phyloP scores from a whole-genome alignment of 1,140 invertebrate genomes.

The Heterodera carotae region DNA sequence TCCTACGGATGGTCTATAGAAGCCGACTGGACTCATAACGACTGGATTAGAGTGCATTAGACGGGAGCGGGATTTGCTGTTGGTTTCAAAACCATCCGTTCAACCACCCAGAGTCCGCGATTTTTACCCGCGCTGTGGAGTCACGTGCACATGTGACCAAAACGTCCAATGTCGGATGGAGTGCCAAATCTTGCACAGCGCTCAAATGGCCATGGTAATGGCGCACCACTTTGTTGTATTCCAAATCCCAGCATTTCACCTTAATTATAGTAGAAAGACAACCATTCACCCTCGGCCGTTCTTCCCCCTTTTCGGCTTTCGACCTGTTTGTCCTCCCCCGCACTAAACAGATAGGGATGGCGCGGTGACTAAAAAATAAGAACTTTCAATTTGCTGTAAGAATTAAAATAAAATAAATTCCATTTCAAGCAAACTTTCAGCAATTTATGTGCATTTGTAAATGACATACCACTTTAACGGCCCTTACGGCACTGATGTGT shows the following conservation, averaged over 20 bases:
- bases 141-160: constrained; percentile 90
- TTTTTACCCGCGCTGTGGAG: constrained; percentile 81
- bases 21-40: too few species aligned
- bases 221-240: constrained; percentile 97
- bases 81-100: too few species aligned
- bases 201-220: constrained; percentile 99
- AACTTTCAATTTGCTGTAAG: too few species aligned
- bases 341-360: constrained; percentile 97
- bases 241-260: constrained; percentile 99
- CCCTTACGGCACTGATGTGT: constrained; percentile 94
- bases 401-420: too few species aligned
- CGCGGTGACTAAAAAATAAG: constrained; percentile 71
- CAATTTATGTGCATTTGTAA: background rate
- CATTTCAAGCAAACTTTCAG: too few species aligned
- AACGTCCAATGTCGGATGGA: constrained; percentile 95
- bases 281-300: background rate
- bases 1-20: too few species aligned
- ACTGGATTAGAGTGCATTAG: too few species aligned
- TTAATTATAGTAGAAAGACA: constrained; percentile 33
- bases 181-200: constrained; percentile 86
- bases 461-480: constrained; percentile 75
- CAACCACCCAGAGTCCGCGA: background rate
- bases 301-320: too few species aligned
- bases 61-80: too few species aligned
- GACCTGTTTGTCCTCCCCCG: constrained; percentile 92